Conservation (phyloP, 2,797 vertebrate genomes). For the Loris lydekkerianus region DNA sequence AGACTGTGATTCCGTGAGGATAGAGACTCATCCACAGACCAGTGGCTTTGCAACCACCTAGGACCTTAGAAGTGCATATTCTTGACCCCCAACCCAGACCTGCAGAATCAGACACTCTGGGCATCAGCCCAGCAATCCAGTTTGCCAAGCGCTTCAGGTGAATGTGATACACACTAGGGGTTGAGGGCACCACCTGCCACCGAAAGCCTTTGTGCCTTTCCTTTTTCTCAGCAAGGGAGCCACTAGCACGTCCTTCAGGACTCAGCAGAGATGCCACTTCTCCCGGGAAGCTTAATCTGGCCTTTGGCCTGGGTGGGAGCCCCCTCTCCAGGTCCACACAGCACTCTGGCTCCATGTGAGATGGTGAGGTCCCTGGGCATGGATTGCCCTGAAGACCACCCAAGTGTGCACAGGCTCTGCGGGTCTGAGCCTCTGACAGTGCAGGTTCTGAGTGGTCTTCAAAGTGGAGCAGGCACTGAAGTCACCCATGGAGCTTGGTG, state of each 20-base stretch:
- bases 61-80: too few species aligned
- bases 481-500: not conserved
- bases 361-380: not conserved
- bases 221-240: not conserved
- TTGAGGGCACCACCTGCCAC: not conserved
- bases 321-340: not conserved
- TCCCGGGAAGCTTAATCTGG: not conserved
- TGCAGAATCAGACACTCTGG: too few species aligned
- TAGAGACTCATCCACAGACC: not conserved
- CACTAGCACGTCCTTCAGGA: not conserved
- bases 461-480: not conserved
- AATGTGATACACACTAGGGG: too few species aligned
- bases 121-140: too few species aligned
- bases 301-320: not conserved
- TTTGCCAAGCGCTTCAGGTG: too few species aligned
- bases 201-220: not conserved
- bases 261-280: not conserved
- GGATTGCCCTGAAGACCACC: not conserved
- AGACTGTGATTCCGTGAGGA: not conserved
- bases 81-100: too few species aligned
- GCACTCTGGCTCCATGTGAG: not conserved
- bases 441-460: not conserved
- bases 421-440: not conserved
- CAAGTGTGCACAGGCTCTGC: accelerated
- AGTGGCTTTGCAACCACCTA: too few species aligned